Evolutionary conservation across 2,113 vertebrate species (phyloP), one percentile per base, ranked within the genome.

Genomic region (Ascaphus truei): DNA sequence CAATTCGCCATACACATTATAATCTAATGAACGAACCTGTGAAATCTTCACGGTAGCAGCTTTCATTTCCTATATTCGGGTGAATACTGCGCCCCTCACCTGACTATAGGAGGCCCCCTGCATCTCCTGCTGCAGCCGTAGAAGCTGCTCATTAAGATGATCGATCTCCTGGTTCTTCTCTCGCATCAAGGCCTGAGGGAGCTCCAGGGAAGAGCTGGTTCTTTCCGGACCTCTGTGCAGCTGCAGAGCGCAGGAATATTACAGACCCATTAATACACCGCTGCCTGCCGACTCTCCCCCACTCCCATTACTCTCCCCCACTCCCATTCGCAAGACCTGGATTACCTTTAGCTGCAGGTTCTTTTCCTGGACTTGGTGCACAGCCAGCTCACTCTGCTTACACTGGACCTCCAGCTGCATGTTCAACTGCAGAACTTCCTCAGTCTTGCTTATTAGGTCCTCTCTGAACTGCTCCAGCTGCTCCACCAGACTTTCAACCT

Each of bases 81-180:
- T n/a, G n/a, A n/a, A n/a, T n/a, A n/a, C n/a, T n/a, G n/a, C n/a
- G n/a, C n/a, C n/a, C n/a, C n/a, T n/a, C n/a, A n/a, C n/a, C n/a
- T n/a, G n/a, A n/a, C n/a, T n/a, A n/a, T n/a, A n/a, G n/a, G n/a
- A n/a, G n/a, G n/a, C n/a, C n/a, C n/a, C n/a, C n/a, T n/a, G n/a
- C n/a, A n/a, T 16, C 26, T 92, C 76, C 1, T 80, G 81, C 72
- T 92, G 85, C 0, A 92, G 79, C 56, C 73, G 84, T 62, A 86
- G 80, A 13, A 94, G 65, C 75, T 92, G 90, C 59, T 86, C 84
- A 66, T 79, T 92, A 62, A 94, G 82, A 45, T 92, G 84, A 80
- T 92, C 86, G 0, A 94, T 94, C 82, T 94, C 93, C 7, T 90
- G 85, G 77, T 96, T 96, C 76, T 93, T 95, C 77, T 93, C 93